phyloP scores from a whole-genome alignment of 2,113 vertebrate species.

The Pelusios castaneus region DNA sequence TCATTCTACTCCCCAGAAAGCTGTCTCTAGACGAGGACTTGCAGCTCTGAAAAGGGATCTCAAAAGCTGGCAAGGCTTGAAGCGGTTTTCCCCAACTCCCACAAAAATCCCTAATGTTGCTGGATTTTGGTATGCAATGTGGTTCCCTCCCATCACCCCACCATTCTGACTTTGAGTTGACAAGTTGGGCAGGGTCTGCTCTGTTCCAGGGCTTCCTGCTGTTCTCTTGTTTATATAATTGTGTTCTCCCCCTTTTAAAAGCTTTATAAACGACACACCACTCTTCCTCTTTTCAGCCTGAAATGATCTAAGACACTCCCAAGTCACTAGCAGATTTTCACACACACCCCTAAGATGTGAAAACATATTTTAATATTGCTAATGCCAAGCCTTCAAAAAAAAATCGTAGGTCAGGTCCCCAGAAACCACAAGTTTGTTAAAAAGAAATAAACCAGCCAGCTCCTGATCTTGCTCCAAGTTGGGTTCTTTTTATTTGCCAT shows the following conservation, averaged over 20 bases:
- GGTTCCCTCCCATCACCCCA: not conserved
- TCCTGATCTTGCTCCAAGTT: too few species aligned
- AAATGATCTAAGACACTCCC: not conserved
- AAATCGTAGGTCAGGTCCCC: not conserved
- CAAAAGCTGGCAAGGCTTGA: not conserved
- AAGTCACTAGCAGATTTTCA: not conserved
- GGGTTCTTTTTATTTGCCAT: not conserved
- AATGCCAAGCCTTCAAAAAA: conserved; percentile 34
- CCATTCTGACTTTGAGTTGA: conserved; percentile 6
- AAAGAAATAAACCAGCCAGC: not conserved
- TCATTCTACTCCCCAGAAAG: too few species aligned
- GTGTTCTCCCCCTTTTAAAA: conserved; percentile 19
- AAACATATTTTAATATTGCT: not conserved
- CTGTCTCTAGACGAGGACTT: not conserved
- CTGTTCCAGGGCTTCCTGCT: conserved; percentile 61
- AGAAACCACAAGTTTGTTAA: not conserved
- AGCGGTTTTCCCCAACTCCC: conserved; percentile 14
- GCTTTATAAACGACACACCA: conserved; percentile 63
- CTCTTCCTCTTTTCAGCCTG: not conserved
- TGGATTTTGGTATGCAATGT: not conserved
- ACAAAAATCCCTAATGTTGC: not conserved
- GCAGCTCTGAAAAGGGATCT: not conserved
- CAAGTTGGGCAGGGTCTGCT: conserved; percentile 58
- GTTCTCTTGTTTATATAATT: conserved; percentile 43
- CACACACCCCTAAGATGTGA: not conserved